Conservation (phyloP, 2,888 invertebrate genomes). For the Sisyra nigra region DNA sequence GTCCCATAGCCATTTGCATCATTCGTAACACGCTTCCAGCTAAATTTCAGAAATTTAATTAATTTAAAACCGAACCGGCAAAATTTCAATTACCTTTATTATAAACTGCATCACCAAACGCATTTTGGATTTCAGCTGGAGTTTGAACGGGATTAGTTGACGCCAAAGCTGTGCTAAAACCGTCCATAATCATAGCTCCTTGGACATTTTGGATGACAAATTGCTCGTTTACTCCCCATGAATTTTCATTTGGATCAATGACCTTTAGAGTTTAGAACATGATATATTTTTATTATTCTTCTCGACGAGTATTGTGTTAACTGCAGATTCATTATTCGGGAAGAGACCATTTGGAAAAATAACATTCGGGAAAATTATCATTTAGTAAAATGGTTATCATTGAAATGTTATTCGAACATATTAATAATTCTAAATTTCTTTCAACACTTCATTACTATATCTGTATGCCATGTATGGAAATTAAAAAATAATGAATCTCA, state of each 20-base stretch:
- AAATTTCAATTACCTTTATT: conserved; percentile 36
- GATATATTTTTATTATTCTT: too few relatives aligned
- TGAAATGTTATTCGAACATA: too few relatives aligned
- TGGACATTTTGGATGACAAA: conserved; percentile 57
- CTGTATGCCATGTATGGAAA: too few relatives aligned
- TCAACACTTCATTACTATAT: too few relatives aligned
- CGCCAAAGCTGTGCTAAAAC: conserved; percentile 37
- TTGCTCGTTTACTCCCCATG: conserved; percentile 41
- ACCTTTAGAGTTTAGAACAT: neutral
- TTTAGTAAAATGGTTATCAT: too few relatives aligned
- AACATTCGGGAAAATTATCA: too few relatives aligned
- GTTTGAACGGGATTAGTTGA: conserved; percentile 37
- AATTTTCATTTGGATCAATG: neutral
- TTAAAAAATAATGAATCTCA: too few relatives aligned
- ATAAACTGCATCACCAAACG: conserved; percentile 52
- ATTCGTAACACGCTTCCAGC: conserved; percentile 34
- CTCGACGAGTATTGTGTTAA: too few relatives aligned
- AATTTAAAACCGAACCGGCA: neutral
- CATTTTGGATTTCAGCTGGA: conserved; percentile 36
- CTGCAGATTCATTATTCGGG: too few relatives aligned
- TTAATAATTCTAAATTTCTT: too few relatives aligned
- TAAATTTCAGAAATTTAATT: conserved; percentile 6
- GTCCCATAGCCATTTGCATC: conserved; percentile 45
- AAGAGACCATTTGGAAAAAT: too few relatives aligned
- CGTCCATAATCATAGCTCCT: conserved; percentile 39